Conservation (phyloP, 2,113 vertebrate genomes). For the Notothenia rossii region DNA sequence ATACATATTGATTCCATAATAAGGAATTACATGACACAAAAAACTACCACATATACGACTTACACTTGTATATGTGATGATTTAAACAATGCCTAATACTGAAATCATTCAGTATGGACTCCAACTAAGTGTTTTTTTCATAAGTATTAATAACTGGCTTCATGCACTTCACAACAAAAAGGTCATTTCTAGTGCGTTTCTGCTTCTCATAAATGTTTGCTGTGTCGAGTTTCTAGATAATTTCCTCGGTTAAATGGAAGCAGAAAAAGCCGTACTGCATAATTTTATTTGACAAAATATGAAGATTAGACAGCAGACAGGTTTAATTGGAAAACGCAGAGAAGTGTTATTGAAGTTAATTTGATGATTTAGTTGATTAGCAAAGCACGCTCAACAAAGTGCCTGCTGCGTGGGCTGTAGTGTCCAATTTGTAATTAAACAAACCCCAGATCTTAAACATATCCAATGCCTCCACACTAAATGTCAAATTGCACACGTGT, state of each 20-base stretch:
- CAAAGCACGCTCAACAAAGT: background rate
- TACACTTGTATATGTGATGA: conserved; percentile 1
- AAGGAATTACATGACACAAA: conserved; percentile 7
- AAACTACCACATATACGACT: background rate
- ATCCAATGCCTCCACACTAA: conserved; percentile 4
- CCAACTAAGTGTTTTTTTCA: background rate
- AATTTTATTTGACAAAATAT: conserved; percentile 4
- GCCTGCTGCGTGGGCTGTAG: background rate
- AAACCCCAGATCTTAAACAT: background rate
- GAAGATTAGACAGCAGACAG: background rate
- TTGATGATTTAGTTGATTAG: conserved; percentile 15
- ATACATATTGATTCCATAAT: background rate
- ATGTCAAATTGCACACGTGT: background rate
- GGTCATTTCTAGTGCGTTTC: background rate
- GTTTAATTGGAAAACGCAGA: conserved; percentile 2
- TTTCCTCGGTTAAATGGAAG: background rate
- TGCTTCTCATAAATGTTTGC: background rate
- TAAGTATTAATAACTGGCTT: background rate
- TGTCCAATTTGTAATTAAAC: conserved; percentile 13
- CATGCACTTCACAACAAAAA: background rate
- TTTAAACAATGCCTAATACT: background rate
- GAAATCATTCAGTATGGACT: background rate
- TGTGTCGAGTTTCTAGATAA: background rate
- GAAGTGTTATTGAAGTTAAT: conserved; percentile 29
- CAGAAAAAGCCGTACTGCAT: background rate